Conservation (phyloP, 92 coral and sea anemone genomes). For the Epizoanthus illoricatus region DNA sequence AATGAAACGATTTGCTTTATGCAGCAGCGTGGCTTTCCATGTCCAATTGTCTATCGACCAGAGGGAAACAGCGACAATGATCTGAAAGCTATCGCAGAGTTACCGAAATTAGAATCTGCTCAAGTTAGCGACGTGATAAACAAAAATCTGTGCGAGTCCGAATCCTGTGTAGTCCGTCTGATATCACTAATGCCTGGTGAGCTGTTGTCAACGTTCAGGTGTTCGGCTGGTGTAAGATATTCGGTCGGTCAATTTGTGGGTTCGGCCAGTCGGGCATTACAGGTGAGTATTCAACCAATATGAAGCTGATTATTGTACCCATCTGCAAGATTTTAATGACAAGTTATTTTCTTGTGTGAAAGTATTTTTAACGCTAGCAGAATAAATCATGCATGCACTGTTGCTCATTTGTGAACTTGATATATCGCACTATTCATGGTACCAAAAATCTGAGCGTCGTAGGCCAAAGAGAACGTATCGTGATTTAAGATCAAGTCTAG, state of each 20-base stretch:
- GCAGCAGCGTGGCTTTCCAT: constrained; percentile 18
- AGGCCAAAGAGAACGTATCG: too few species aligned
- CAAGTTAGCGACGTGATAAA: background rate
- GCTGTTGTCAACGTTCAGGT: background rate
- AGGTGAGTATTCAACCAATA: constrained; percentile 1
- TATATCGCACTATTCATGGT: too few species aligned
- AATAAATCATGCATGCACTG: too few species aligned
- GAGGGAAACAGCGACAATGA: background rate
- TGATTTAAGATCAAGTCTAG: too few species aligned
- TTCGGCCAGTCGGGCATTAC: constrained; percentile 12
- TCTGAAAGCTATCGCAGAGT: constrained; percentile 7
- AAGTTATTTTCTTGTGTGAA: too few species aligned
- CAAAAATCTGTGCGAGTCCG: background rate
- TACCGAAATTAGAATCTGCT: constrained; percentile 9
- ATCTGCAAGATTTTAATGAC: too few species aligned
- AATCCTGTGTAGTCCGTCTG: background rate
- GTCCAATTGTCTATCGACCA: constrained; percentile 22
- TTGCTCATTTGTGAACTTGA: too few species aligned
- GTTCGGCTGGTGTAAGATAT: background rate
- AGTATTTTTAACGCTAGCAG: too few species aligned
- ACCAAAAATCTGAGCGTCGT: too few species aligned
- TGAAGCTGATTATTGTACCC: too few species aligned
- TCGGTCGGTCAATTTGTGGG: constrained; percentile 29
- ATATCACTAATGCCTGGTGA: constrained; percentile 9
- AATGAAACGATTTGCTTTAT: constrained; percentile 25